Evolutionary conservation across 2,113 vertebrate species (phyloP).

Genomic region (Thomomys bottae): DNA sequence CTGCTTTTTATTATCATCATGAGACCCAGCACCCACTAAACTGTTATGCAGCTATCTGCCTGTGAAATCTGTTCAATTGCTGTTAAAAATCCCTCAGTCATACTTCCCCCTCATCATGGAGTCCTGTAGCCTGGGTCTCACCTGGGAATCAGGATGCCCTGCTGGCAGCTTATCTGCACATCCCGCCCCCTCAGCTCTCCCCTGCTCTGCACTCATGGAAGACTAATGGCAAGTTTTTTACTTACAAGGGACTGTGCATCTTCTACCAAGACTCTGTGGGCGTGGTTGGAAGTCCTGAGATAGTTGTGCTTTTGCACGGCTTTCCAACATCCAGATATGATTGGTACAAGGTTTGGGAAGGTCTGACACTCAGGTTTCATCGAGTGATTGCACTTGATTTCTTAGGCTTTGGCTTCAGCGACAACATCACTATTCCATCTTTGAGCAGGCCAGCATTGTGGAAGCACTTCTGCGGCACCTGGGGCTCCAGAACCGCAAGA

Average conservation of each 20-base stretch:
- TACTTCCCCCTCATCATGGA: no score
- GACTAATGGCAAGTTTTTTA: slow-evolving; percentile 88
- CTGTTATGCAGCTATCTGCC: background rate
- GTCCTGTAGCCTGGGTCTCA: no score
- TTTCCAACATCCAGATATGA: slow-evolving; percentile 98
- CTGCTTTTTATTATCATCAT: background rate
- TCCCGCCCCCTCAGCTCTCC: slow-evolving; percentile 93
- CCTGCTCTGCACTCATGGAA: slow-evolving; percentile 91
- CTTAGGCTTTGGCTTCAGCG: slow-evolving; percentile 97
- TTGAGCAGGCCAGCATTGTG: slow-evolving; percentile 95
- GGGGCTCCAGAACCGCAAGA: slow-evolving; percentile 88
- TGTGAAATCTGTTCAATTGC: background rate
- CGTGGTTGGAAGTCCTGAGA: slow-evolving; percentile 91
- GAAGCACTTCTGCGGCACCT: slow-evolving; percentile 91
- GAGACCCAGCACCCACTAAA: background rate
- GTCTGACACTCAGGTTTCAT: slow-evolving; percentile 92
- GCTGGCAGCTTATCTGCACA: slow-evolving; percentile 93
- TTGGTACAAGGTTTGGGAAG: slow-evolving; percentile 99
- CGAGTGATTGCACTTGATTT: slow-evolving; percentile 95
- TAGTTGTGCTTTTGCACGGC: slow-evolving; percentile 93
- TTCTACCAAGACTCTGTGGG: slow-evolving; percentile 95
- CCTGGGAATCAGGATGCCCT: no score
- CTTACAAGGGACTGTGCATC: slow-evolving; percentile 89
- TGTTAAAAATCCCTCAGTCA: background rate
- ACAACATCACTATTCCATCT: slow-evolving; percentile 97